These are phyloP conservation scores for Pitta sordida DNA, from an alignment of 2,113 vertebrate genomes.

Conservation along the genomic window DNA sequence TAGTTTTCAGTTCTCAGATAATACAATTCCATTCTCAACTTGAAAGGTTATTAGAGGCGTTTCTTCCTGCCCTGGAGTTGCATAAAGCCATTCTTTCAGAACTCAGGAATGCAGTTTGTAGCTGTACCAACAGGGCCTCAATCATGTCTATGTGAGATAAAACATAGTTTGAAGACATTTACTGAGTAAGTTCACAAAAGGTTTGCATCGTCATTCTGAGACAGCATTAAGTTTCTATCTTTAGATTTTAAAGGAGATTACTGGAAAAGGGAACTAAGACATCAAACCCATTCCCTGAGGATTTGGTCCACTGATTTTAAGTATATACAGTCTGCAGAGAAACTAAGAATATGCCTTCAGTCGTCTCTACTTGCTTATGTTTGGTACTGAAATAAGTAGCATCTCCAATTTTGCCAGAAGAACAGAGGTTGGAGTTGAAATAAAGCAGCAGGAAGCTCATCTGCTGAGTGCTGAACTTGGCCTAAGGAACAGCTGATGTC, in stretches of 20 bases:
- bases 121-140: fast-evolving
- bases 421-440: background rate
- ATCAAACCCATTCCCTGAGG: background rate
- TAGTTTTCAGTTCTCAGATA: background rate
- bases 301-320: background rate
- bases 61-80: background rate
- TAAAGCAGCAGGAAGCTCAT: background rate
- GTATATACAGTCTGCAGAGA: background rate
- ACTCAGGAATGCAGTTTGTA: background rate
- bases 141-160: background rate
- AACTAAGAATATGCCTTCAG: background rate
- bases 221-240: background rate
- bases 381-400: background rate
- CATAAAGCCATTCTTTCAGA: background rate
- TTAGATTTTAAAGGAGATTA: background rate
- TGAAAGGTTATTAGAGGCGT: background rate
- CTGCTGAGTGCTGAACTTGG: background rate
- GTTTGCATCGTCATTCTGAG: background rate
- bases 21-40: background rate
- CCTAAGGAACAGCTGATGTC: fast-evolving
- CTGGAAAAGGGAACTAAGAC: background rate
- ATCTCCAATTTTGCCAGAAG: background rate
- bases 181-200: background rate
- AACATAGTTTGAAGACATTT: background rate
- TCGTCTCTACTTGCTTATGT: fast-evolving